These are phyloP conservation scores for Pygmarrhopalites habei DNA, from an alignment of 1,140 invertebrate species.

Conservation along the genomic window DNA sequence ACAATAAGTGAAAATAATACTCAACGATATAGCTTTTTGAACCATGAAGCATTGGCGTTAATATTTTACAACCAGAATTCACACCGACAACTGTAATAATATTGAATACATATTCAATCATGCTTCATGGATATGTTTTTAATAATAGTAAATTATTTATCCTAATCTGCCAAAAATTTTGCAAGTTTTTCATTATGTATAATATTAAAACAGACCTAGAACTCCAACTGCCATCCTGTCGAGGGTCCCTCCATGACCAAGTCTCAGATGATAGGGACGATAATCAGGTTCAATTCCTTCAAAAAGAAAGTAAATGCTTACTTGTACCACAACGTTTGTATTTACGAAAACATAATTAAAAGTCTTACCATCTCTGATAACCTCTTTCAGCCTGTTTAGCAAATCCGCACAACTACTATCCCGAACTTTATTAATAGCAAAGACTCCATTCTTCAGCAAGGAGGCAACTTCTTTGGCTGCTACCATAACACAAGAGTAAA, in stretches of 20 bases:
- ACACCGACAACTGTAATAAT: conserved; percentile 26
- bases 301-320: conserved; percentile 1
- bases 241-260: conserved; percentile 40
- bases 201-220: conserved; percentile 19
- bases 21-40: conserved; percentile 39
- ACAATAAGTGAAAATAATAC: no score
- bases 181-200: conserved; percentile 2
- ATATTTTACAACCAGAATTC: conserved; percentile 38
- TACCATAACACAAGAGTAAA: conserved; percentile 5
- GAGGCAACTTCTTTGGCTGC: conserved; percentile 15
- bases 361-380: conserved; percentile 20
- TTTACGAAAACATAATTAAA: not conserved
- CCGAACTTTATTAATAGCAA: conserved; percentile 32
- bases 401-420: conserved; percentile 27
- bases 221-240: conserved; percentile 38
- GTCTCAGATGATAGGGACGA: conserved; percentile 14
- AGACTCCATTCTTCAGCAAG: conserved; percentile 26
- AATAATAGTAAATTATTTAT: not conserved
- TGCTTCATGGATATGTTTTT: not conserved
- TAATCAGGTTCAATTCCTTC: conserved; percentile 6
- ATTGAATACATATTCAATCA: not conserved
- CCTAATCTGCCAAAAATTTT: no score
- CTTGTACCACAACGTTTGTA: not conserved
- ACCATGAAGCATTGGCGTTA: conserved; percentile 39
- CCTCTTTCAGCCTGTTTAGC: conserved; percentile 25